phyloP scores from a whole-genome alignment of 2,797 vertebrate species.

The Microhierax caerulescens region DNA sequence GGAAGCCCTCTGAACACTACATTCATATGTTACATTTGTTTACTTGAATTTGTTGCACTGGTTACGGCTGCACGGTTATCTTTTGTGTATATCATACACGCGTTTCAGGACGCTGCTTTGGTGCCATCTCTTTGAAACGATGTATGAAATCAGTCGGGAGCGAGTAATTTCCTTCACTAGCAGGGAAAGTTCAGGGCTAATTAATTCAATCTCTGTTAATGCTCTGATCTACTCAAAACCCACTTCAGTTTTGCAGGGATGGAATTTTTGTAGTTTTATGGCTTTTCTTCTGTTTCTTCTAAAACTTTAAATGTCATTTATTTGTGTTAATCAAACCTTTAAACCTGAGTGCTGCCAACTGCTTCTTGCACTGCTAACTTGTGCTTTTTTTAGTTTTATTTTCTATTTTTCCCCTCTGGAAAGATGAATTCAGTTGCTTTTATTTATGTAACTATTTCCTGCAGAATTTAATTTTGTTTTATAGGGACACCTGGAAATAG shows the following conservation, averaged over 20 bases:
- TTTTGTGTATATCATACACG: background rate
- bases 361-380: slow-evolving; percentile 12
- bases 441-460: slow-evolving; percentile 47
- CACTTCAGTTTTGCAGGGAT: background rate
- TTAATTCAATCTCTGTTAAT: background rate
- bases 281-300: background rate
- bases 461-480: background rate
- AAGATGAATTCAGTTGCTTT: slow-evolving; percentile 25
- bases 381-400: background rate
- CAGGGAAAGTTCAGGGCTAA: background rate
- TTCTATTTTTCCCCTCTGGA: background rate
- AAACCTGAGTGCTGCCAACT: background rate
- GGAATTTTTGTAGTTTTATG: background rate
- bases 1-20: background rate
- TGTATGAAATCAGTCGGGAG: background rate
- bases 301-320: background rate
- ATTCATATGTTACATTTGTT: background rate
- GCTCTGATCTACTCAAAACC: background rate
- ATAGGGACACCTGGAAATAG: background rate
- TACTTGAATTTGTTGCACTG: background rate
- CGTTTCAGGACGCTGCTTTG: background rate
- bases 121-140: background rate
- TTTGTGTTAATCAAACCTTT: background rate
- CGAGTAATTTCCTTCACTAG: background rate
- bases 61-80: background rate